Evolutionary conservation across 2,797 vertebrate species (phyloP).

Genomic region (Gobio occitaniae): DNA sequence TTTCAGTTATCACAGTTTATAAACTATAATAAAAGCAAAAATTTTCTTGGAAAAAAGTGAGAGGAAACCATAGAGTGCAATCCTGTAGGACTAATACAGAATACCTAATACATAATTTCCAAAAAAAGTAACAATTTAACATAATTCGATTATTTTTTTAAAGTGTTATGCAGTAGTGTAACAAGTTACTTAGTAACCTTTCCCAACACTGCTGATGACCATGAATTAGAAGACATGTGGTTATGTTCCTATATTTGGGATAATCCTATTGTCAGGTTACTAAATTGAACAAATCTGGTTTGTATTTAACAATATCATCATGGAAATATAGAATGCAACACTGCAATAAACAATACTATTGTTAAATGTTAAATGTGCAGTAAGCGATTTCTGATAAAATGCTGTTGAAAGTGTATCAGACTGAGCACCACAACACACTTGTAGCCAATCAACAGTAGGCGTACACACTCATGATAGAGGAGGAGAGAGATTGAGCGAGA

Average conservation of each 20-base stretch:
- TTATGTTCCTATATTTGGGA: neutral
- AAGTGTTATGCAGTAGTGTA: neutral
- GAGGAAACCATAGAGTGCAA: neutral
- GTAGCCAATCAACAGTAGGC: too few relatives aligned
- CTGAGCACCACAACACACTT: too few relatives aligned
- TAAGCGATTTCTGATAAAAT: neutral
- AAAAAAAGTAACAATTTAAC: neutral
- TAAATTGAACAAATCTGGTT: neutral
- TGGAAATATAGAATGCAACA: neutral
- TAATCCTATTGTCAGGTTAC: neutral
- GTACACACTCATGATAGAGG: too few relatives aligned
- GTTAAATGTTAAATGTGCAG: neutral
- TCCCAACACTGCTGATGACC: neutral
- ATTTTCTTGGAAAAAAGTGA: neutral
- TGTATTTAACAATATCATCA: neutral
- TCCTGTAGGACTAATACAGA: neutral
- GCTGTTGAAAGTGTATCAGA: too few relatives aligned
- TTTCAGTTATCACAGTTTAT: neutral
- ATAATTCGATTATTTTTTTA: neutral
- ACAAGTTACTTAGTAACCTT: neutral
- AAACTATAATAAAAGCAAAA: neutral
- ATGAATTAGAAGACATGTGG: neutral
- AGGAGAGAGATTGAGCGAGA: neutral
- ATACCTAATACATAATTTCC: neutral
- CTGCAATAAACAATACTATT: constrained; percentile 2